phyloP scores from a whole-genome alignment of 2,797 vertebrate species.

The Tenualosa ilisha region DNA sequence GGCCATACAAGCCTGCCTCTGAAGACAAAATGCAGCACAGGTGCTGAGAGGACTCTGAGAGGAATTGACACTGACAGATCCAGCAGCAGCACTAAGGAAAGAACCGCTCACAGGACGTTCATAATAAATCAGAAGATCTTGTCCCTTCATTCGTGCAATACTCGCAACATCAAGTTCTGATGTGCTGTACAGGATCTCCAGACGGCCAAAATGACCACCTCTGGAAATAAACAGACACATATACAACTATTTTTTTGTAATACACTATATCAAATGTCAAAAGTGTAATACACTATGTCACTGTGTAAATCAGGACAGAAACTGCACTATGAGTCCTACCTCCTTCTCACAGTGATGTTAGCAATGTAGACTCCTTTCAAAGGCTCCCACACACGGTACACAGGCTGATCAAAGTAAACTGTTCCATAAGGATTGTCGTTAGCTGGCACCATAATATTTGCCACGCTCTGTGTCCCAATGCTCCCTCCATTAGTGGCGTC shows the following conservation, averaged over 20 bases:
- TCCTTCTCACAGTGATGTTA: constrained; percentile 88
- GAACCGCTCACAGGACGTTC: constrained; percentile 74
- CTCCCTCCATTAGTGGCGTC: constrained; percentile 87
- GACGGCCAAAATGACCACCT: constrained; percentile 85
- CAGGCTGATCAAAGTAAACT: constrained; percentile 83
- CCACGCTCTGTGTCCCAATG: constrained; percentile 80
- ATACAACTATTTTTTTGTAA: background rate
- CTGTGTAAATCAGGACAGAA: background rate
- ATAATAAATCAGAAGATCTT: constrained; percentile 82
- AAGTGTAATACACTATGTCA: background rate
- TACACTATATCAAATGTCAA: background rate
- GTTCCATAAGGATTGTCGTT: constrained; percentile 96
- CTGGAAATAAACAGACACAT: constrained; percentile 74
- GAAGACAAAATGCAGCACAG: constrained; percentile 88
- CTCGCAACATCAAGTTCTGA: constrained; percentile 82
- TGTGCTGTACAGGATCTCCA: constrained; percentile 86
- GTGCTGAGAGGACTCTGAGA: constrained; percentile 68
- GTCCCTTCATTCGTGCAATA: constrained; percentile 73
- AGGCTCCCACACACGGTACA: constrained; percentile 89
- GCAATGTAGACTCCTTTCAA: constrained; percentile 80
- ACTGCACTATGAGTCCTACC: constrained; percentile 68
- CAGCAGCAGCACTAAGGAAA: constrained; percentile 64
- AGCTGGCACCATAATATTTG: constrained; percentile 85
- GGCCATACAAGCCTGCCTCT: constrained; percentile 83
- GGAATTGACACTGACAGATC: constrained; percentile 78